Percentiles rank a stretch among this genome's conserved stretches.
These are phyloP conservation scores for Leptinotarsa undecemlineata DNA, from an alignment of 1,140 invertebrate species.

Conservation along the genomic window DNA sequence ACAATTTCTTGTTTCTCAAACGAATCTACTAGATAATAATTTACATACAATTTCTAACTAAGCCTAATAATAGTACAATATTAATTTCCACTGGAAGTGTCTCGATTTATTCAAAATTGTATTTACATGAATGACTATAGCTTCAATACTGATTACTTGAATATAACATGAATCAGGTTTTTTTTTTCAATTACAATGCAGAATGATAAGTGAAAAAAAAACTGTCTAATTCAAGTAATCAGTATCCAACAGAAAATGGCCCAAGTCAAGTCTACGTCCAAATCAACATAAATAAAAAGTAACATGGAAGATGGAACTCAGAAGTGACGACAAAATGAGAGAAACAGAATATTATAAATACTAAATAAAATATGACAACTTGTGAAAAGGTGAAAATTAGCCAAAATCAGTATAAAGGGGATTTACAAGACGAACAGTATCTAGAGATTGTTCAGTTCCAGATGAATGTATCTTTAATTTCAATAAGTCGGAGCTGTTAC, in stretches of 20 bases:
- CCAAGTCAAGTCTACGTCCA: not conserved
- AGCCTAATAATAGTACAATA: conserved; percentile 19
- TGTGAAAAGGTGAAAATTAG: too few species aligned
- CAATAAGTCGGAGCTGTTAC: too few species aligned
- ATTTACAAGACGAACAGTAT: too few species aligned
- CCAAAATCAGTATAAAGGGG: too few species aligned
- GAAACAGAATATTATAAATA: too few species aligned
- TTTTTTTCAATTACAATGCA: not conserved
- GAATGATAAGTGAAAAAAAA: not conserved
- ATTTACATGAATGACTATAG: conserved; percentile 19
- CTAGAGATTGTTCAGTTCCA: too few species aligned
- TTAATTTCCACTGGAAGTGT: conserved; percentile 22
- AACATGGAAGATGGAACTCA: too few species aligned
- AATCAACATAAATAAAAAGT: too few species aligned
- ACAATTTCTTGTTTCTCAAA: conserved; percentile 7
- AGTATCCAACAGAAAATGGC: not conserved
- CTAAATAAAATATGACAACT: too few species aligned
- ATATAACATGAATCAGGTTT: not conserved
- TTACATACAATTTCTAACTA: conserved; percentile 6
- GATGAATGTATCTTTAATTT: too few species aligned
- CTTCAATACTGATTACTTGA: not conserved
- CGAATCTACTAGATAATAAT: conserved; percentile 12
- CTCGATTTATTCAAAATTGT: conserved; percentile 24
- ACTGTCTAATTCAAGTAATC: not conserved
- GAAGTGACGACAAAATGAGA: too few species aligned